Evolutionary conservation across 2,797 vertebrate genomes (phyloP).

Genomic region (Squalus acanthias): DNA sequence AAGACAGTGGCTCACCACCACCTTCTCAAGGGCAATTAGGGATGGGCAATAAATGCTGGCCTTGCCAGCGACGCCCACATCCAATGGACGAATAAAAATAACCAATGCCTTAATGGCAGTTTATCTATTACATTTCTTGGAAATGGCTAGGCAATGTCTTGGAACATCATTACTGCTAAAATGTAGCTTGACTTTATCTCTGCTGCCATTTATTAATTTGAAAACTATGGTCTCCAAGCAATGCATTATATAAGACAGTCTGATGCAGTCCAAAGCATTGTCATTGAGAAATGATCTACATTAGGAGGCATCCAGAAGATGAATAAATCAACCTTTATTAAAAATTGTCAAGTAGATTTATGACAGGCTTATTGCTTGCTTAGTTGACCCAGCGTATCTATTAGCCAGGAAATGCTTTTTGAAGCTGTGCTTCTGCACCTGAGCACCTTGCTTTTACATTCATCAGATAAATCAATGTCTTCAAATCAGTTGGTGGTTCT

Average conservation of each 20-base stretch:
- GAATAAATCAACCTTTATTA: slow-evolving; percentile 33
- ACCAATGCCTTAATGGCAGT: background rate
- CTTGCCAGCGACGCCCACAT: no score
- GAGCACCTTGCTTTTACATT: slow-evolving; percentile 3
- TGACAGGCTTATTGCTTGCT: slow-evolving; percentile 35
- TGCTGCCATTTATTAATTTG: background rate
- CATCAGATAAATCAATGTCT: slow-evolving; percentile 35
- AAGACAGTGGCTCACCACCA: no score
- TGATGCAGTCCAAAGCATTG: background rate
- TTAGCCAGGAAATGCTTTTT: slow-evolving; percentile 16
- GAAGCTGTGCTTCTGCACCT: slow-evolving; percentile 5
- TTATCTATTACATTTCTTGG: background rate
- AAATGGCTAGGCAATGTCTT: background rate
- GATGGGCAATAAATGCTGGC: no score
- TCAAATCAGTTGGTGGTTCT: background rate
- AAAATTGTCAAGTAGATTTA: slow-evolving; percentile 27
- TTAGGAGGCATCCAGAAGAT: background rate
- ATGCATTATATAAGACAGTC: background rate
- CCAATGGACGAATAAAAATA: no score
- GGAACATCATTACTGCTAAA: background rate
- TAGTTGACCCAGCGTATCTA: background rate
- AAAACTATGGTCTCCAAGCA: background rate
- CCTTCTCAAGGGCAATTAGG: no score
- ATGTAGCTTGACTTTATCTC: background rate
- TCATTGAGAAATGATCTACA: background rate